Evolutionary conservation across 2,888 invertebrate species (phyloP), one percentile per base, ranked within the genome.

Genomic region (Tridacna crocea): DNA sequence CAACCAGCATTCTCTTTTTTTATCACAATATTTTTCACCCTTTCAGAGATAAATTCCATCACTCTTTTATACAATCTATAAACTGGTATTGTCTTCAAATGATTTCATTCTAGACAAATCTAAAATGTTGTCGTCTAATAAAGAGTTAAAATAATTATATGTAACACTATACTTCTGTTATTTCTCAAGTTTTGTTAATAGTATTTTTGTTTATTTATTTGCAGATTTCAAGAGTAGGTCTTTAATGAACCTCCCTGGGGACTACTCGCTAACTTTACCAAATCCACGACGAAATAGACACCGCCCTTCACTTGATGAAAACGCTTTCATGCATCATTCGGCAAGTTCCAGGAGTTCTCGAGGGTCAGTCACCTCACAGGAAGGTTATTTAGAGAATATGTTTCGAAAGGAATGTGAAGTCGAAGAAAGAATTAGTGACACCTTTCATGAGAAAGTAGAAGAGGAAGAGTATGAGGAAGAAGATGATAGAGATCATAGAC

Each of bases 371-470:
- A 83, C 83, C 24, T 86, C 86, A 24, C 83, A 86, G 63, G 83
- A 86, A 48, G 85, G 86, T 48, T 89, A 89, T 68, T 68, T 89
- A 63, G 89, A 89, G 47, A 82, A 75, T 26, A 89, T 89, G 78
- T 89, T 89, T 68, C 77, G 77, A 26, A 87, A 85, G 61, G 89
- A 89, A 72, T 80, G 87, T 51, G 89, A 89, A 72, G 84, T 89
- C 0, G 87, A 82, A 60, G 83, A 88, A 11, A 77, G 81, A 66
- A 89, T 89, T 86, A 82, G 82, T 27, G 80, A 81, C 46, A 66
- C 58, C 15, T 79, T 80, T 60, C 77, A 77, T 27, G 82, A 78
- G 15, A 47, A 78, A 76, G 83, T 85, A 15, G 79, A 83, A 24
- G 80, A 84, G 61, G 81, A 77, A 0, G 84, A 84, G 8, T 79